Base-by-base conservation (phyloP, 2,113 vertebrate species). In the Vulpes lagopus region DNA sequence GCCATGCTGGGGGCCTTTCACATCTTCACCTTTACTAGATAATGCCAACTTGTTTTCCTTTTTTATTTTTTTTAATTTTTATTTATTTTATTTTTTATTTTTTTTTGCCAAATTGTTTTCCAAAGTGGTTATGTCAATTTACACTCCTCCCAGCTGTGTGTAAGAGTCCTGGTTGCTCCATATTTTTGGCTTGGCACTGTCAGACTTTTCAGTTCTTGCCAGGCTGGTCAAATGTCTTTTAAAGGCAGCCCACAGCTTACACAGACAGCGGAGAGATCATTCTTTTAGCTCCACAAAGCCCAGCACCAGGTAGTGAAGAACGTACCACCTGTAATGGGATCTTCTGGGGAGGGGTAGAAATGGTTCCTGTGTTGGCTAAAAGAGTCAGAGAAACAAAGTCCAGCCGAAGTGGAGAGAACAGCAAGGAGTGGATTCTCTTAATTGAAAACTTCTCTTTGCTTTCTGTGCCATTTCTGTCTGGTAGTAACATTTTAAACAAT, bases 391-490 rank as follows among this genome's bases (percentile, higher is more conserved):
- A 76, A 78, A 51, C n/a, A n/a, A 73, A 86, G 51, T n/a, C 38
- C 60, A 38, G 22, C 25, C 22, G 11, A 92, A 38, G n/a, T 49
- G 16, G 59, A 92, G 67, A 57, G 79, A 49, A 11, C 38, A 78
- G 87, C 22, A 51, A 51, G 55, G 73, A 62, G 53, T 51, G 9
- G 53, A 11, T 86, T 94, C 76, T 73, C 12, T 2, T 43, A 59
- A 60, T 60, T 69, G 17, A 89, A 69, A 69, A 65, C 53, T 76
- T 85, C 51, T 60, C 20, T 76, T 64, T 88, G 81, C 25, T 35
- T 90, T 88, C 59, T 71, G 32, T 51, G 32, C 84, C 62, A 12
- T 83, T 93, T 95, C 51, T 91, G 62, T 62, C 51, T 83, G 22
- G 69, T 64, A 32, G 90, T 76, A 65, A 43, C 22, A 51, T 30